Percentiles rank a stretch among this genome's conserved stretches.
Conservation (phyloP, 2,888 invertebrate species). For the Hemistola chrysoprasaria region DNA sequence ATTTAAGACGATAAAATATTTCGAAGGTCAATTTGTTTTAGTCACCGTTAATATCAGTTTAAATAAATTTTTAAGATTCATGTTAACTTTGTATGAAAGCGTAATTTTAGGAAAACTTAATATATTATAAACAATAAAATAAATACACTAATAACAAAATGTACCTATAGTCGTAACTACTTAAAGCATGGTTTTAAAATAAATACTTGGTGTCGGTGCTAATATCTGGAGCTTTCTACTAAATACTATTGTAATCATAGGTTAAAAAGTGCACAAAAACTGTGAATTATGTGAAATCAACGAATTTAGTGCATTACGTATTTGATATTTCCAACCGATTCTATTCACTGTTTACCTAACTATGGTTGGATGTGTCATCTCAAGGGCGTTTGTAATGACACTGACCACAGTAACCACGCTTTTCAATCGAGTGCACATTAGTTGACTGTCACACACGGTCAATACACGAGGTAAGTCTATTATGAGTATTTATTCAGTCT, state of each 20-base stretch:
- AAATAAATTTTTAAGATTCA: too few relatives aligned
- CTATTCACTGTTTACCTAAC: conserved; percentile 24
- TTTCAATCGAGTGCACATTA: conserved; percentile 58
- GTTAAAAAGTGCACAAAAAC: too few relatives aligned
- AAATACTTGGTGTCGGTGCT: conserved; percentile 30
- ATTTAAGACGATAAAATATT: too few relatives aligned
- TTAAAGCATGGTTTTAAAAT: conserved; percentile 26
- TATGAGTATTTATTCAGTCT: conserved; percentile 39
- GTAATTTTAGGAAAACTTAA: too few relatives aligned
- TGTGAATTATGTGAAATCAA: conserved; percentile 7
- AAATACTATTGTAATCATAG: too few relatives aligned
- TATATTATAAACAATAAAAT: too few relatives aligned
- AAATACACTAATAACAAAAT: too few relatives aligned
- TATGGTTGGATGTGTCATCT: conserved; percentile 49
- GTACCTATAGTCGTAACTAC: background rate
- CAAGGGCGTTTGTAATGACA: conserved; percentile 65
- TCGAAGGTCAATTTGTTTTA: too few relatives aligned
- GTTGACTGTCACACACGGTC: conserved; percentile 47
- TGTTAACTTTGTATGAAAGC: too few relatives aligned
- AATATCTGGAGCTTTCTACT: conserved; percentile 22
- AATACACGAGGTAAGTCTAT: conserved; percentile 64
- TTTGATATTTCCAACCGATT: conserved; percentile 12
- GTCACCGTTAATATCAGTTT: too few relatives aligned
- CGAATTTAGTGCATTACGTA: conserved; percentile 27
- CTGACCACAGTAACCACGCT: conserved; percentile 44